Evolutionary conservation across 1,140 invertebrate species (phyloP), one percentile per base, ranked within the genome.

Genomic region (Eriocheir sinensis): DNA sequence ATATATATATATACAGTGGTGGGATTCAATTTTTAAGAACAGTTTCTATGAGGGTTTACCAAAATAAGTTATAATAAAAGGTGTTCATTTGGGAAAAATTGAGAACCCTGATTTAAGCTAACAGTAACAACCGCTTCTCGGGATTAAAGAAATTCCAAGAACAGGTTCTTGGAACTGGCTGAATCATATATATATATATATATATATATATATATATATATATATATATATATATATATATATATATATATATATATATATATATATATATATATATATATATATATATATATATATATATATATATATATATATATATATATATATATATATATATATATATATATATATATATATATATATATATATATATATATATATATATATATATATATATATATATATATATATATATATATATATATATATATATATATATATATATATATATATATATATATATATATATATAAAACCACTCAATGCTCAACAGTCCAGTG

Each of bases 271-370:
- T 85, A 34, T 85, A 34, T 85, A 34, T 40, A 34, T 85, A 34
- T 85, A 30, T 85, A 34, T 85, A 34, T 85, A 34, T 85, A 34
- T 85, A 34, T 86, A 4, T 86, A 36, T 34, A 36, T 34, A 0
- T 86, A 27, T 86, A 34, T 86, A 86, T 86, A 86, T 38, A 86
- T 86, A 86, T 86, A 86, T 86, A 86, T 86, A 86, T 86, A 86
- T 86, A 38, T 86, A 86, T 38, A 86, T 86, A 86, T 86, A 86
- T 86, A 86, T 86, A 38, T 86, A 38, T 86, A 86, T 86, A 3
- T 86, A 3, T 86, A 3, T 86, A 27, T 86, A 3, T 86, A 3
- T 86, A 3, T 86, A 3, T 86, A 3, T 86, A 30, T 86, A 3
- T 86, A 30, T 86, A 30, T 86, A 30, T 86, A 30, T 86, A 30